Base-by-base conservation (phyloP, 2,888 invertebrate genomes). In the Nyleta sp. region DNA sequence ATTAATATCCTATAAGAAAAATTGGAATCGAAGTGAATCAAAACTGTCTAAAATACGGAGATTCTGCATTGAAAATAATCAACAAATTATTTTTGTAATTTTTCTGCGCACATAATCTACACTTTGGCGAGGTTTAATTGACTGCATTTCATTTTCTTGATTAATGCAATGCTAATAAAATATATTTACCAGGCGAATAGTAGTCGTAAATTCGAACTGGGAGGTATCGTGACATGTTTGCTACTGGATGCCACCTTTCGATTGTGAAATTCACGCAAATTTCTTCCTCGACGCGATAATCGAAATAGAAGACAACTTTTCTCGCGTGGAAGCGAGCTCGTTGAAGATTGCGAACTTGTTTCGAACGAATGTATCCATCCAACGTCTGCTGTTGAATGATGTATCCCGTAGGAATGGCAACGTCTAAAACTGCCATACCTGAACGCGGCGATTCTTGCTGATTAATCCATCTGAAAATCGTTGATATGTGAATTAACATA, bases 171-270 rank as follows among this genome's bases (percentile, higher is more conserved):
- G n/a, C n/a, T n/a, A n/a, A n/a, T n/a, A n/a, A n/a, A n/a, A n/a
- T n/a, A 5, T 8, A 28, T 90, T 91, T 91, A 97, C 98, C 98
- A 86, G 98, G 98, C 64, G 98, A 96, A 91, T 98, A 98, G 90
- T 98, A 98, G 92, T 99, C 98, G 91, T 98, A 99, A 10, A 98
- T 95, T 68, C 96, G 93, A 62, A 98, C 95, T 2, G 97, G 95
- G 82, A 98, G 93, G 91, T 96, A 97, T 48, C 97, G 93, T 0
- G 98, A 98, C 96, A 98, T 96, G 91, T 99, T 99, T 53, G 98
- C 98, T 2, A 98, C 97, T 0, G 98, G 98, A 91, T 94, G 96
- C 98, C 98, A 99, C 82, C 99, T 93, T 91, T 98, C 97, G 65
- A 98, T 94, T 0, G 97, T 96, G 90, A 98, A 97, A 91, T 97